Evolutionary conservation across 2,797 vertebrate genomes (phyloP).

Genomic region (Benthosema pterotum): DNA sequence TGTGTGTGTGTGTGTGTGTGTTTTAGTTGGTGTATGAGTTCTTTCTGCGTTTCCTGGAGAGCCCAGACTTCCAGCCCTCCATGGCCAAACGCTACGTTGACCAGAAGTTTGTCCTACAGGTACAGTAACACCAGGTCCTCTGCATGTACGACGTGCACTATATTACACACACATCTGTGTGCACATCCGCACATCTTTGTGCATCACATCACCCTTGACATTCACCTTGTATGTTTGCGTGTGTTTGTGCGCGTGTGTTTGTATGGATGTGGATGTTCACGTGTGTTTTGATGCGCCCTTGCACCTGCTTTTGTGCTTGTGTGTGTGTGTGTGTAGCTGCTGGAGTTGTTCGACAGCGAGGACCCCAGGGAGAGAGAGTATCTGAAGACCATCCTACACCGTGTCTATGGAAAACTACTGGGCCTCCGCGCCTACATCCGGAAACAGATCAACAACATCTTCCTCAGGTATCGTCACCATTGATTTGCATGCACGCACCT

Average conservation of each 20-base stretch:
- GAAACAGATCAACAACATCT: conserved; percentile 96
- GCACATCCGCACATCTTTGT: too few relatives aligned
- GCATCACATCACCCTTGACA: too few relatives aligned
- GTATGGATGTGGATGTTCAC: background rate
- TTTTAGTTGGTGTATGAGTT: conserved; percentile 91
- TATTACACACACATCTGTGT: too few relatives aligned
- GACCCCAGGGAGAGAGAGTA: conserved; percentile 93
- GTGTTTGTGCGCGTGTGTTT: background rate
- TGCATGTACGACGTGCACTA: too few relatives aligned
- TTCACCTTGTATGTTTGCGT: too few relatives aligned
- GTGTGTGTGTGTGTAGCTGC: conserved; percentile 72
- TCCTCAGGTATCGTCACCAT: conserved; percentile 85
- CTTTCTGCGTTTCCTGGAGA: conserved; percentile 93
- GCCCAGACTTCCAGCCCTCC: conserved; percentile 92
- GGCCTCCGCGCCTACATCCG: conserved; percentile 93
- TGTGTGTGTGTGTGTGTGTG: background rate
- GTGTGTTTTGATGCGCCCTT: conserved; percentile 14
- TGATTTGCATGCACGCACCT: conserved; percentile 4
- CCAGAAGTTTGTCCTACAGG: conserved; percentile 94
- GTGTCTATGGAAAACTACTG: conserved; percentile 93
- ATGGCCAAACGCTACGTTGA: conserved; percentile 94
- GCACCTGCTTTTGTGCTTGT: conserved; percentile 14
- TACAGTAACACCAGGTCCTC: conserved; percentile 29
- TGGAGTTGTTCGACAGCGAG: conserved; percentile 93
- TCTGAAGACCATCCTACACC: conserved; percentile 93